A percentile compares a stretch with the other conserved stretches of the same genome.
phyloP scores from a whole-genome alignment of 2,888 invertebrate species.

The Oxyscelio sp. region DNA sequence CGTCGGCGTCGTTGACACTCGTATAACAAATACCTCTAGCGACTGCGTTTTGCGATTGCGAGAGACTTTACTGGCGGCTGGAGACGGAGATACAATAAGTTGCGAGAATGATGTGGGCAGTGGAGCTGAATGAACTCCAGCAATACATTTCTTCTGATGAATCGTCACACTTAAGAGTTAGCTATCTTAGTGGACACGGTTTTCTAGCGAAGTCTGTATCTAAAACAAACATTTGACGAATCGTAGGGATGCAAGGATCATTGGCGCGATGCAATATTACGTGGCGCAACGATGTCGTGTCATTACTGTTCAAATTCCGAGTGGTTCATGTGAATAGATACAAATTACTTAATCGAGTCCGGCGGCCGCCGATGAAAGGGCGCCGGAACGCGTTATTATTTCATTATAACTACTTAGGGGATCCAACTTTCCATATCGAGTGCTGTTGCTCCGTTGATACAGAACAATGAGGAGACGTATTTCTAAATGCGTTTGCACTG shows the following conservation, averaged over 20 bases:
- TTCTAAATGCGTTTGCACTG: conserved; percentile 19
- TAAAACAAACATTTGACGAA: conserved; percentile 29
- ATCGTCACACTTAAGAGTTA: conserved; percentile 50
- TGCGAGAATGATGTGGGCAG: not conserved
- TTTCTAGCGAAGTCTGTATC: conserved; percentile 39
- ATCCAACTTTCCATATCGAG: conserved; percentile 61
- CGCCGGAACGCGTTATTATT: conserved; percentile 50
- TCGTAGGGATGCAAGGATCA: conserved; percentile 21
- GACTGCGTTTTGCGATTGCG: conserved; percentile 39
- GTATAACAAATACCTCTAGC: conserved; percentile 48
- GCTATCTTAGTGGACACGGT: conserved; percentile 27
- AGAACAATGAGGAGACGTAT: conserved; percentile 10
- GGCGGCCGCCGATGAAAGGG: conserved; percentile 24
- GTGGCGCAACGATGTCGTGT: conserved; percentile 47
- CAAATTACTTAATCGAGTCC: conserved; percentile 41
- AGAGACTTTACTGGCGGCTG: conserved; percentile 37
- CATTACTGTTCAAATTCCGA: conserved; percentile 43
- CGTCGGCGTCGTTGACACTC: conserved; percentile 40
- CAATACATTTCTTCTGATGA: conserved; percentile 32
- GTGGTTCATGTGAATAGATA: conserved; percentile 50
- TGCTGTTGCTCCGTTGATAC: conserved; percentile 42
- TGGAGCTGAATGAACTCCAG: not conserved
- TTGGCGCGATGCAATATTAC: conserved; percentile 15
- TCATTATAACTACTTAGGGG: conserved; percentile 50
- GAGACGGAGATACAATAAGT: conserved; percentile 26